Conservation (phyloP, 2,113 vertebrate genomes). For the Saiga tatarica region DNA sequence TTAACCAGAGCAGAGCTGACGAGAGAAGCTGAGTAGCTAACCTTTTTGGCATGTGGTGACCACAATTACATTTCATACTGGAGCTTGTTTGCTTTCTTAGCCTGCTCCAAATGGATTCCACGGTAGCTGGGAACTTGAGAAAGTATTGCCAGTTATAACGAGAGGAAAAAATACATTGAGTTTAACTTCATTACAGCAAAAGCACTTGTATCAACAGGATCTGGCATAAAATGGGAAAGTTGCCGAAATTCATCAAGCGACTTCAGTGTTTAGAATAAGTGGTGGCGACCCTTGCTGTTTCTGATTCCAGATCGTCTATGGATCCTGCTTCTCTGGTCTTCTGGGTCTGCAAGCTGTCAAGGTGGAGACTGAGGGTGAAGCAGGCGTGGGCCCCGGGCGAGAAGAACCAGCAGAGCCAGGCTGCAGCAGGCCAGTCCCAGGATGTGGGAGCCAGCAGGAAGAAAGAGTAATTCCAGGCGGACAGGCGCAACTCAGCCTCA, state of each 20-base stretch:
- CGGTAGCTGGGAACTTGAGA: slow-evolving; percentile 73
- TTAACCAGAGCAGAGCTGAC: not conserved
- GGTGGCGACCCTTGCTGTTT: not conserved
- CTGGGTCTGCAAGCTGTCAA: not conserved
- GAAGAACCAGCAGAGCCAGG: not conserved
- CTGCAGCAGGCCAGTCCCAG: too few species aligned
- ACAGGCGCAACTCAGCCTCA: too few species aligned
- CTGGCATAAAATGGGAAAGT: slow-evolving; percentile 50
- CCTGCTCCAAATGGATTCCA: slow-evolving; percentile 72
- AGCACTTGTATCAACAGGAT: slow-evolving; percentile 72
- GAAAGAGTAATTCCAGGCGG: not conserved
- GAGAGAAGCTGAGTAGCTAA: slow-evolving; percentile 57
- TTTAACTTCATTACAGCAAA: slow-evolving; percentile 69
- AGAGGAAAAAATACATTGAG: slow-evolving; percentile 70
- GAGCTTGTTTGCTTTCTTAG: slow-evolving; percentile 73
- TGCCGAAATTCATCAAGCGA: slow-evolving; percentile 56
- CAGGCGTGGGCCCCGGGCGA: rapidly evolving
- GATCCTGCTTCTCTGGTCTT: not conserved
- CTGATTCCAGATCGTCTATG: not conserved
- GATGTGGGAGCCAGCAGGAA: not conserved
- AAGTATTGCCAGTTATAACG: slow-evolving; percentile 74
- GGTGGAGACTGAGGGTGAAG: not conserved
- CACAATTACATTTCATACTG: slow-evolving; percentile 72
- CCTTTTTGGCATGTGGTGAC: slow-evolving; percentile 70
- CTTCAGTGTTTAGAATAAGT: slow-evolving; percentile 15